These are phyloP conservation scores for Apomyelois bistriatella DNA, from an alignment of 2,888 invertebrate genomes.

Conservation along the genomic window DNA sequence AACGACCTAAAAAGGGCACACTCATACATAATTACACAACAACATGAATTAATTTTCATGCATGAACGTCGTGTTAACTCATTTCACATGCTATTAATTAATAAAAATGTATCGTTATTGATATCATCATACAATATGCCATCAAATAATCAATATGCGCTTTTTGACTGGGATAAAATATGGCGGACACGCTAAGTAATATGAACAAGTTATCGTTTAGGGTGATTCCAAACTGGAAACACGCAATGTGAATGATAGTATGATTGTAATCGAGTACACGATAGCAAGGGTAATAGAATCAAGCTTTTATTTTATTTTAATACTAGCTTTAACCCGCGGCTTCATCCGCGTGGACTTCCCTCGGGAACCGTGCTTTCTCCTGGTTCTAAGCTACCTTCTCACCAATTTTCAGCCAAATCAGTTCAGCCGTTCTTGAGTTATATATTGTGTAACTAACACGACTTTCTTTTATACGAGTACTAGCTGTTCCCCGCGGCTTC, in stretches of 20 bases:
- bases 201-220: conserved; percentile 3
- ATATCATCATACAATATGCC: background rate
- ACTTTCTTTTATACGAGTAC: too few relatives aligned
- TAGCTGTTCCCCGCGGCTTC: too few relatives aligned
- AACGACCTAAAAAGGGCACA: conserved; percentile 1
- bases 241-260: background rate
- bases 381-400: too few relatives aligned
- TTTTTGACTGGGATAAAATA: conserved; percentile 4
- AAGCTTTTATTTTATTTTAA: background rate
- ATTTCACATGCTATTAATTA: background rate
- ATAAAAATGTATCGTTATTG: conserved; percentile 4
- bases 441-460: too few relatives aligned
- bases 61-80: conserved; percentile 5
- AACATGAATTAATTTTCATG: conserved; percentile 1
- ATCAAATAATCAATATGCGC: background rate
- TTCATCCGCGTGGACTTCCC: too few relatives aligned
- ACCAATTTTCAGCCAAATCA: too few relatives aligned
- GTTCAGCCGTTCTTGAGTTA: too few relatives aligned
- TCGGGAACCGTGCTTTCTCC: too few relatives aligned
- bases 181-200: background rate
- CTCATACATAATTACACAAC: background rate
- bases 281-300: background rate
- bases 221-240: background rate
- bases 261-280: background rate
- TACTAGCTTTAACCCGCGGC: too few relatives aligned